Conservation (phyloP, 1,140 invertebrate species). For the Aphis craccivora region DNA sequence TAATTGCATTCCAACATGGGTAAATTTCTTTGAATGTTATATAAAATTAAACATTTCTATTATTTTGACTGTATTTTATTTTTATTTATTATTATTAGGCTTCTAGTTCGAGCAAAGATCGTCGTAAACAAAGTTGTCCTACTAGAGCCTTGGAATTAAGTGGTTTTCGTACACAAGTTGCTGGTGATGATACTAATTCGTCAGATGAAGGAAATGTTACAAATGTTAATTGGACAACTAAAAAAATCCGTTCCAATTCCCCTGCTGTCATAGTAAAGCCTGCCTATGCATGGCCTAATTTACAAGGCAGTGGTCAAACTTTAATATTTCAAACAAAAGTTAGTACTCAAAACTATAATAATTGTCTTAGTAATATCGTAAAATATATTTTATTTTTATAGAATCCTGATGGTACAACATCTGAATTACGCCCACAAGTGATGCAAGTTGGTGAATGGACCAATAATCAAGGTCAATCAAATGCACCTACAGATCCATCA, state of each 20-base stretch:
- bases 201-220: constrained; percentile 50
- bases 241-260: constrained; percentile 53
- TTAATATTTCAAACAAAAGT: constrained; percentile 56
- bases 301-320: constrained; percentile 47
- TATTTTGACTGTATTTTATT: not conserved
- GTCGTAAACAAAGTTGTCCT: constrained; percentile 78
- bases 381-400: not conserved
- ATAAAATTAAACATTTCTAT: not conserved
- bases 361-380: not conserved
- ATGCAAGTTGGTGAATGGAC: constrained; percentile 56
- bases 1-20: constrained; percentile 51
- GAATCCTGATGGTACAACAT: constrained; percentile 53
- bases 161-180: constrained; percentile 50
- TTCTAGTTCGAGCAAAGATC: constrained; percentile 68
- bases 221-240: constrained; percentile 45
- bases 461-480: constrained; percentile 49
- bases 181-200: constrained; percentile 53
- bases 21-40: not conserved
- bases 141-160: constrained; percentile 69
- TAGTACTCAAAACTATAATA: constrained; percentile 2
- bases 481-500: constrained; percentile 47
- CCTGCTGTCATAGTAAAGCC: constrained; percentile 51
- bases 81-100: not conserved
- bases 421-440: constrained; percentile 50
- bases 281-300: constrained; percentile 46